Conservation (phyloP, 1,140 invertebrate species). For the Drosophila nigrodunni region DNA sequence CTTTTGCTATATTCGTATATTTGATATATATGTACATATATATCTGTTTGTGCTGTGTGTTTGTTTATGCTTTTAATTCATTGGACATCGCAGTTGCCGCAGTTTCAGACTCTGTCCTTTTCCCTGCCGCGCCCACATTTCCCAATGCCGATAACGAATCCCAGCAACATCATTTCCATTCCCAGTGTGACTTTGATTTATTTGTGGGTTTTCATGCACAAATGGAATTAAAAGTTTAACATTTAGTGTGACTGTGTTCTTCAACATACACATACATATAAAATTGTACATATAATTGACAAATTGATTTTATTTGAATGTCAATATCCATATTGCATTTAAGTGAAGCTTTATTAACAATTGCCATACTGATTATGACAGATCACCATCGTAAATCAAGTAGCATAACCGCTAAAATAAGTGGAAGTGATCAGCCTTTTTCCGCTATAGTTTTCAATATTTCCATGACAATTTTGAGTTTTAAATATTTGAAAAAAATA, state of each 20-base stretch:
- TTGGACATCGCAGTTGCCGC: conserved; percentile 59
- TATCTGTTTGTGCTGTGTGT: conserved; percentile 31
- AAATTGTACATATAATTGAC: conserved; percentile 56
- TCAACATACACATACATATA: conserved; percentile 29
- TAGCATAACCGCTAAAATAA: conserved; percentile 50
- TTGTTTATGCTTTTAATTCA: conserved; percentile 71
- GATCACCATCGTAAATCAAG: conserved; percentile 56
- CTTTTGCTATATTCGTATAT: conserved; percentile 41
- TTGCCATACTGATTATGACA: conserved; percentile 52
- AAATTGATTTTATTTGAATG: conserved; percentile 71
- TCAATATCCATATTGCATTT: conserved; percentile 48
- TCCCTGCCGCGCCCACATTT: neutral
- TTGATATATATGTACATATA: conserved; percentile 31
- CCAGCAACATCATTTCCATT: conserved; percentile 26
- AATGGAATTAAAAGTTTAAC: conserved; percentile 78
- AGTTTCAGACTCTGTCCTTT: conserved; percentile 14
- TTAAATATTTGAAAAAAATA: no score
- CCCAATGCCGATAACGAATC: conserved; percentile 13
- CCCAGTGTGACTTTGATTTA: conserved; percentile 67
- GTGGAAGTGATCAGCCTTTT: neutral
- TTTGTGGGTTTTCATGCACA: conserved; percentile 61
- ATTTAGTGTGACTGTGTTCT: conserved; percentile 41
- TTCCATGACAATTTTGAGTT: no score
- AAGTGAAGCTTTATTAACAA: conserved; percentile 61
- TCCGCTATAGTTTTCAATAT: no score